Evolutionary conservation across 2,797 vertebrate genomes (phyloP).

Genomic region (Craterocephalus amniculus): DNA sequence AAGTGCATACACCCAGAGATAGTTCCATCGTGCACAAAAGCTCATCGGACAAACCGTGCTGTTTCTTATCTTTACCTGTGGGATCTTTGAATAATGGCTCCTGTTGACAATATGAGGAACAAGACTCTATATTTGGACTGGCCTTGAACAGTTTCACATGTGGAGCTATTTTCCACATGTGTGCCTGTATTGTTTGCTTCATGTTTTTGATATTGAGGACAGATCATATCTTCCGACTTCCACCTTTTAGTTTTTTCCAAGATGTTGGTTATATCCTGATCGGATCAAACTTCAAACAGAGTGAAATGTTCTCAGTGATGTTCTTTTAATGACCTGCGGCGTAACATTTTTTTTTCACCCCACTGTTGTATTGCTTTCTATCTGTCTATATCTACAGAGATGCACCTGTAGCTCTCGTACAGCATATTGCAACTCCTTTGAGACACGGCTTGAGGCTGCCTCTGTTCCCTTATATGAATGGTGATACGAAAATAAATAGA

Average conservation of each 20-base stretch:
- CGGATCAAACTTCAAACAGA: conserved; percentile 21
- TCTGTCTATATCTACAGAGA: neutral
- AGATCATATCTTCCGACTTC: conserved; percentile 17
- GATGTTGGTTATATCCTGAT: conserved; percentile 5
- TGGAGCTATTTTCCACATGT: conserved; percentile 6
- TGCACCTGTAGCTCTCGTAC: too few relatives aligned
- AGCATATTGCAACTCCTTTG: too few relatives aligned
- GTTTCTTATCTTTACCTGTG: neutral
- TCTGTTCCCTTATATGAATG: neutral
- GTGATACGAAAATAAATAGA: neutral
- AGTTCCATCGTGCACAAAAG: neutral
- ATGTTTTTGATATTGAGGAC: neutral
- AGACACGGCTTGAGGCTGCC: neutral
- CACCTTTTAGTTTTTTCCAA: neutral
- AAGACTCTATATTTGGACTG: conserved; percentile 11
- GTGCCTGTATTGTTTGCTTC: conserved; percentile 46
- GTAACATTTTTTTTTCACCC: neutral
- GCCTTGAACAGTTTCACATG: conserved; percentile 24
- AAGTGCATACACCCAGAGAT: neutral
- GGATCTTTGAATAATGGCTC: neutral
- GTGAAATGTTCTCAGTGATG: neutral
- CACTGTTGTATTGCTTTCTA: neutral
- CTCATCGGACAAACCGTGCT: neutral
- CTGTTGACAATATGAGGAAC: conserved; percentile 63
- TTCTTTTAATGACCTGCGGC: neutral